phyloP scores from a whole-genome alignment of 2,797 vertebrate species.

The Dipus sagitta region DNA sequence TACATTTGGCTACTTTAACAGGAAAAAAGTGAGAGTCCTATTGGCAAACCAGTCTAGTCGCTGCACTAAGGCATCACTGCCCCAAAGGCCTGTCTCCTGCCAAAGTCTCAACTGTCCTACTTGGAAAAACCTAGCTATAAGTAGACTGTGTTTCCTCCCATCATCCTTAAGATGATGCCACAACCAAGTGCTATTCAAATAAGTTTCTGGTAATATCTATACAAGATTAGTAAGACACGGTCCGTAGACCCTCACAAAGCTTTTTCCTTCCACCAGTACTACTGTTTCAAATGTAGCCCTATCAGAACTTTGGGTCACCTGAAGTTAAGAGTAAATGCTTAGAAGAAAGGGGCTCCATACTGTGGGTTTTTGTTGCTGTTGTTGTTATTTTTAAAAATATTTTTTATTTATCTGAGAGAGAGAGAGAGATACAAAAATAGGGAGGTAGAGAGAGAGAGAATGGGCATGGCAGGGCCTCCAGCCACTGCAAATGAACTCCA shows the following conservation, averaged over 20 bases:
- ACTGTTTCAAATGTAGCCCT: slow-evolving; percentile 41
- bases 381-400: no score
- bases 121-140: slow-evolving; percentile 45
- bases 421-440: no score
- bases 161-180: slow-evolving; percentile 58
- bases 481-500: no score
- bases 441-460: no score
- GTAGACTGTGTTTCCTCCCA: slow-evolving; percentile 72
- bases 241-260: background rate
- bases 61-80: slow-evolving; percentile 61
- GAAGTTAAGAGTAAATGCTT: slow-evolving; percentile 12
- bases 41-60: slow-evolving; percentile 62
- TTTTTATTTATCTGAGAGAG: no score
- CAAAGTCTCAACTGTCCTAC: slow-evolving; percentile 65
- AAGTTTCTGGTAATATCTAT: slow-evolving; percentile 43
- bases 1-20: slow-evolving; percentile 43
- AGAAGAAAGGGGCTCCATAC: background rate
- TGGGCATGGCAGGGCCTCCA: no score
- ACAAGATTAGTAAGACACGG: background rate
- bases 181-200: slow-evolving; percentile 54
- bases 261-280: background rate
- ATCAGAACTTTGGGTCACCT: slow-evolving; percentile 1
- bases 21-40: slow-evolving; percentile 57
- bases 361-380: background rate
- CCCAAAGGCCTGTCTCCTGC: slow-evolving; percentile 66